These are phyloP conservation scores for Etheostoma cragini DNA, from an alignment of 2,113 vertebrate species.

Conservation along the genomic window DNA sequence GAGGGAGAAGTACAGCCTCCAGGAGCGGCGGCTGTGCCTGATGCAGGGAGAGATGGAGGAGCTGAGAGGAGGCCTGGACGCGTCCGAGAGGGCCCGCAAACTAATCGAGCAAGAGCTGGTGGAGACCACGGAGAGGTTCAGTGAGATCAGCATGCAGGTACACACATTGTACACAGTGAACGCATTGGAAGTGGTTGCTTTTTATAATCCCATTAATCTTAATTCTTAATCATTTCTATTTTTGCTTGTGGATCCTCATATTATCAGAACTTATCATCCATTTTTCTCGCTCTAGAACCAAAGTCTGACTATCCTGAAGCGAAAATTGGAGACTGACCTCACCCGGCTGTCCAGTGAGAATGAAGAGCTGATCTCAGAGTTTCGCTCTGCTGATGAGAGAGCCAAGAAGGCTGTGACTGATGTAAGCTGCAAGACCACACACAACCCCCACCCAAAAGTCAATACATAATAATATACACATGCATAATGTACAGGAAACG, in stretches of 20 bases:
- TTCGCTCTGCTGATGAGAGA: slow-evolving; percentile 78
- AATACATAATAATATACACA: neutral
- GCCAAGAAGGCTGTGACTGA: slow-evolving; percentile 82
- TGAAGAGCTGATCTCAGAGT: slow-evolving; percentile 82
- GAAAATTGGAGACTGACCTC: slow-evolving; percentile 83
- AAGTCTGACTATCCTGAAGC: slow-evolving; percentile 78
- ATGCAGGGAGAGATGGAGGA: slow-evolving; percentile 79
- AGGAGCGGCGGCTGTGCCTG: slow-evolving; percentile 78
- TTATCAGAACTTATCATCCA: neutral
- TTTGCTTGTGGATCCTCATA: neutral
- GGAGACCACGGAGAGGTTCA: slow-evolving; percentile 76
- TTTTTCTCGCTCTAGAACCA: slow-evolving; percentile 75
- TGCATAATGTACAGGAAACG: neutral
- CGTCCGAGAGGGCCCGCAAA: slow-evolving; percentile 75
- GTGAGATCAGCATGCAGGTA: slow-evolving; percentile 75
- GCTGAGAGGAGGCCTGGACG: slow-evolving; percentile 73
- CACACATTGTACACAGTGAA: neutral
- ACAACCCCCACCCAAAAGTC: neutral
- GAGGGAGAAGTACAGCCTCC: slow-evolving; percentile 82
- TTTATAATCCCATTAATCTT: too few relatives aligned
- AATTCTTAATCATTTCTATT: neutral
- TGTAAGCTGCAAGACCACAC: slow-evolving; percentile 44
- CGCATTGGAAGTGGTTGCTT: too few relatives aligned
- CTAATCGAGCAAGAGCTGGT: slow-evolving; percentile 80
- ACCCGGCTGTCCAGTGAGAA: slow-evolving; percentile 78